Evolutionary conservation across 2,797 vertebrate species (phyloP).

Genomic region (Rhabdophis nuchalis): DNA sequence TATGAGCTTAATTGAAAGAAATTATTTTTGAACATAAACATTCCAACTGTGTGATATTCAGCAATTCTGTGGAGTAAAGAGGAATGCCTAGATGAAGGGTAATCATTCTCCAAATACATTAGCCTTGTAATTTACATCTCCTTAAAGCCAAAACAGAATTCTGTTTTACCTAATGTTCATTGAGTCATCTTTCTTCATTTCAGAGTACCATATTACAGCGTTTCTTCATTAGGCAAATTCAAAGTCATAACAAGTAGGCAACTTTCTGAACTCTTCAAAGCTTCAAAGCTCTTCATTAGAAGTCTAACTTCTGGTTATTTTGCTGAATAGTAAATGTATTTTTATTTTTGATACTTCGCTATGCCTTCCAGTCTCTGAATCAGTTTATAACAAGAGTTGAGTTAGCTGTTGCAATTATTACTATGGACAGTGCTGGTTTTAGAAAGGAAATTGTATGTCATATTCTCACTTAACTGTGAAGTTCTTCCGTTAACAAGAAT

Average conservation of each 20-base stretch:
- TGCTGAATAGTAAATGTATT: not conserved
- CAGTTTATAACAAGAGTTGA: not conserved
- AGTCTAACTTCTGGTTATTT: not conserved
- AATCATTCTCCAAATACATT: slow-evolving; percentile 13
- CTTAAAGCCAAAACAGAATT: not conserved
- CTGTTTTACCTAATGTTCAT: not conserved
- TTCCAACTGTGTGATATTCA: not conserved
- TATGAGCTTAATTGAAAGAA: slow-evolving; percentile 42
- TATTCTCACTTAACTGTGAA: not conserved
- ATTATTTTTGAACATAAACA: slow-evolving; percentile 22
- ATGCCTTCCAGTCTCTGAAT: not conserved
- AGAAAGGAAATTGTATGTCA: not conserved
- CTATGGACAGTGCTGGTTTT: not conserved
- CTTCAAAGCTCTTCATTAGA: not conserved
- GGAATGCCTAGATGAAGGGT: not conserved
- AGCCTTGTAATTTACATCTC: not conserved
- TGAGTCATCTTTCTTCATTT: not conserved
- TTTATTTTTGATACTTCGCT: not conserved
- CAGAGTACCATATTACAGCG: not conserved
- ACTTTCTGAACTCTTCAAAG: not conserved
- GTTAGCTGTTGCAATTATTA: not conserved
- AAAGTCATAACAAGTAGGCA: not conserved
- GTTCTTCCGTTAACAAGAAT: not conserved
- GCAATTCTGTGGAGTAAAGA: slow-evolving; percentile 28
- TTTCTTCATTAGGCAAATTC: not conserved